Evolutionary conservation across 2,888 invertebrate genomes (phyloP), one percentile per base, ranked within the genome.

Genomic region (Thecophora atra): DNA sequence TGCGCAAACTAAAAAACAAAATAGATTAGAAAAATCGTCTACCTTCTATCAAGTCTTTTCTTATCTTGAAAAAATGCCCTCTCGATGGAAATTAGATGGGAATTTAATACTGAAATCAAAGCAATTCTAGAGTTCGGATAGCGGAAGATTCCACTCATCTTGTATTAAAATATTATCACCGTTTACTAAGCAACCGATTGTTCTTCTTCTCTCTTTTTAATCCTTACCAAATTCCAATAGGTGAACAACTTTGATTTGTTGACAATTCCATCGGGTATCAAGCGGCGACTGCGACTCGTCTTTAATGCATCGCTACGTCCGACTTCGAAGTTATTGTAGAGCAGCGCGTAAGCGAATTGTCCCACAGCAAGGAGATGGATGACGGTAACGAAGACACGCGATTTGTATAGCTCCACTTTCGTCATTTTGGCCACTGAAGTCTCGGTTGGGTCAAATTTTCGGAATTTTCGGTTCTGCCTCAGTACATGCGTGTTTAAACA

Each of bases 171-270:
- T 37, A 37, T 1, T 37, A 6, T 37, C 7, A 8, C 37, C 6
- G 15, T 47, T 1, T 11, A 47, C 11, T 17, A 47, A 47, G 11
- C 47, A 47, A 47, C 17, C 15, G 17, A 47, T 17, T 17, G 47
- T 56, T 65, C 7, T n/a, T 37, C 42, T 21, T 56, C 6, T 13
- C 5, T 52, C 2, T 65, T 17, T 54, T 19, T 0, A 21, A n/a
- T 37, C 86, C 88, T 88, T 83, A 89, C 89, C 86, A 88, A 81
- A 78, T 87, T 87, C 89, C 89, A 89, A 78, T 88, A 87, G 42
- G 89, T 88, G 71, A 89, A 82, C 78, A 85, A 88, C 76, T 87
- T 84, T 26, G 84, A 56, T 71, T 86, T 86, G 63, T 87, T 87
- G 28, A 83, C 82, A 63, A 85, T 81, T 64, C 85, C 83, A 73